Base-by-base conservation (phyloP, 2,113 vertebrate genomes). In the Platysteira castanea region DNA sequence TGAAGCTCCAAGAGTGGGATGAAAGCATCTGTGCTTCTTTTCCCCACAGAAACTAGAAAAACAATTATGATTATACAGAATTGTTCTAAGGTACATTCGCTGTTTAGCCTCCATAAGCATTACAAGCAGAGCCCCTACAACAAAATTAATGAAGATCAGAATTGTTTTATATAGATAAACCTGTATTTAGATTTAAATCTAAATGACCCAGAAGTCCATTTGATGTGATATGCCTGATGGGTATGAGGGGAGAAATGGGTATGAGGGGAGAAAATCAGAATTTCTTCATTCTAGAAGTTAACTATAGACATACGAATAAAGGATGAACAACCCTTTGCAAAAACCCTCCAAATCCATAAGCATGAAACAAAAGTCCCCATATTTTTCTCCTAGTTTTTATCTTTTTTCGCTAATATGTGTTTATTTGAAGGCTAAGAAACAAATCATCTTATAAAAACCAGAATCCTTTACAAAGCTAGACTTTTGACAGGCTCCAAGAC, bases 341-440 rank as follows among this genome's bases (percentile, higher is more conserved):
- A 87, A 56, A 6, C 13, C 17, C 5, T 1, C 19, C 46, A 64
- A 88, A 4, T 13, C 24, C 37, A 37, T 39, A 71, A 63, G 6
- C 35, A 87, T 1, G 0, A 78, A 84, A 50, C 14, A 69, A 47
- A 35, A 8, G 1, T 0, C 4, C 5, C 3, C 8, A 9, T 3
- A 39, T 17, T 54, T 63, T 54, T 41, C n/a, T 73, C 5, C 12
- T 15, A 3, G 3, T 8, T 49, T 33, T 11, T 30, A 31, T 41
- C 35, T 52, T 54, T 33, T 49, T 31, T 35, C 24, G 27, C 17
- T 13, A 63, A 8, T 22, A 17, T 11, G 9, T 37, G 10, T 11
- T 20, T 59, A 53, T 82, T 60, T 37, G 7, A 54, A 21, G 14
- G 13, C 9, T 23, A 50, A 63, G 33, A 68, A 63, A 37, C 1